Percentiles rank a stretch among this genome's conserved stretches.
Conservation (phyloP, 2,113 vertebrate species). For the Ursus arctos region DNA sequence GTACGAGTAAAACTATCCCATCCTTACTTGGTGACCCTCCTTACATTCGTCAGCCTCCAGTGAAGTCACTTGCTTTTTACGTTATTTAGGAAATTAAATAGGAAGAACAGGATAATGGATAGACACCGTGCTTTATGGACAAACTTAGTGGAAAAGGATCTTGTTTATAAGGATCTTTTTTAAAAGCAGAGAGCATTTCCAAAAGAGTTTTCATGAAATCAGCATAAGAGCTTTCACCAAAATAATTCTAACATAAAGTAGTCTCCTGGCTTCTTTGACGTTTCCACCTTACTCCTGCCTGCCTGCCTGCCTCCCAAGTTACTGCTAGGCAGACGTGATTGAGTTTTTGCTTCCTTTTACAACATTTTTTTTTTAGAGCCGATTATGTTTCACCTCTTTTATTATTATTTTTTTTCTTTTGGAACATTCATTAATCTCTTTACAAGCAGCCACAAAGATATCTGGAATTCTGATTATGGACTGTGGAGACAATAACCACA, state of each 20-base stretch:
- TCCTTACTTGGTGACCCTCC: neutral
- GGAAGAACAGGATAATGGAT: neutral
- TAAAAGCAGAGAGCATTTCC: constrained; percentile 15
- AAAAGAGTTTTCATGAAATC: neutral
- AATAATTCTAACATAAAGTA: neutral
- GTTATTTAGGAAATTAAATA: constrained; percentile 45
- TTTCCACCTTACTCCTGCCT: neutral
- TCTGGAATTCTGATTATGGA: constrained; percentile 54
- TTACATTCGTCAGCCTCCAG: neutral
- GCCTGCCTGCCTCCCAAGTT: neutral
- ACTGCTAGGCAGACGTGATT: neutral
- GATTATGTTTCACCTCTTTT: neutral
- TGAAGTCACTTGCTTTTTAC: neutral
- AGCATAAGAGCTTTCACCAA: neutral
- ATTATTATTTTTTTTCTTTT: neutral
- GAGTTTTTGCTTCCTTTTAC: constrained; percentile 20
- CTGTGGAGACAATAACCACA: neutral
- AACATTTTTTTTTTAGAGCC: neutral
- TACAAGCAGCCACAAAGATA: neutral
- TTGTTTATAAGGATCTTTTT: neutral
- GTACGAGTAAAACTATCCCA: neutral
- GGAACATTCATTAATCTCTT: constrained; percentile 27
- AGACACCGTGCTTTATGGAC: neutral
- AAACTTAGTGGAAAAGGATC: neutral
- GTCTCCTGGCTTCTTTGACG: neutral